Base-by-base conservation (phyloP, 2,888 invertebrate genomes). In the Dasypolia templi region DNA sequence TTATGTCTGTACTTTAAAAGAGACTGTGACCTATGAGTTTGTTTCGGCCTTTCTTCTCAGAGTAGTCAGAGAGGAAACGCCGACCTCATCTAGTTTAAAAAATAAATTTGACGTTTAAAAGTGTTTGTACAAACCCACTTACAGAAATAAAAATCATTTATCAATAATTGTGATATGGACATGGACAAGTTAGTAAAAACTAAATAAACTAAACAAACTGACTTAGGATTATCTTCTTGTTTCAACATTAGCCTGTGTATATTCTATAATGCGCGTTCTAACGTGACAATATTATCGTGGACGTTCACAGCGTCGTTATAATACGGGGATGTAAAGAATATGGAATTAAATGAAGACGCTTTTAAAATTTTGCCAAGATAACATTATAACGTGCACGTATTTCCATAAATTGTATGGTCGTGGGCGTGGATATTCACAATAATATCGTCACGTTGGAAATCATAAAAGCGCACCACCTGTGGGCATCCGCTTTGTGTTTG, bases 171-270 rank as follows among this genome's bases (percentile, higher is more conserved):
- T 17, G 5, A 14, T 29, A 51, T 29, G 29, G 14, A 53, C 29
- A 51, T 29, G 29, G 14, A 53, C 29, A 53, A 66, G 51, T 65
- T 55, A 17, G 7, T 17, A 29, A 71, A 66, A 67, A 35, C 17
- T 26, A 26, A 56, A 67, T 66, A 29, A 3, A 39, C n/a, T 39
- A 39, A 17, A 9, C 11, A 11, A 42, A 26, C 19, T 61, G 62
- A 26, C 3, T 26, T 26, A 19, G 42, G 42, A 42, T 12, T 44
- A 62, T 7, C 12, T 14, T 44, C 44, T 26, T 26, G 11, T 49
- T 17, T 17, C 26, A 69, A 39, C 17, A 46, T 35, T 68, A 68
- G 6, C 19, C 3, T 49, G 22, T 26, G 22, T 35, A 26, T 63
- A 9, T 19, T 14, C 5, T 61, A 9, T 26, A 6, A 42, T 26